Percentiles rank a stretch among this genome's conserved stretches.
Evolutionary conservation across 2,888 invertebrate genomes (phyloP).

Genomic region (Polyommatus iphigenia): DNA sequence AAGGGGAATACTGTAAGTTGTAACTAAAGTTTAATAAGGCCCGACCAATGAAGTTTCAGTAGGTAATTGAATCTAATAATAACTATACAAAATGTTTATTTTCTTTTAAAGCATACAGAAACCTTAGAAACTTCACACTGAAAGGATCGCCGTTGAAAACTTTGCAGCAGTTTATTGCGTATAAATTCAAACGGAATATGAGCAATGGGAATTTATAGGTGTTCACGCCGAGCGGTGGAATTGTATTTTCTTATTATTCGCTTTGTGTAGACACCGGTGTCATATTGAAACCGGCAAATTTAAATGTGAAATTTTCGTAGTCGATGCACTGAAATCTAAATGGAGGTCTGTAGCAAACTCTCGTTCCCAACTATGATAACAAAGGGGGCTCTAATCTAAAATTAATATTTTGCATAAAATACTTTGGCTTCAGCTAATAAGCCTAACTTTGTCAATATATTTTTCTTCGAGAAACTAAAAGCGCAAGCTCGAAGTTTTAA

Average conservation of each 20-base stretch:
- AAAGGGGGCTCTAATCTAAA: neutral
- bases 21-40: neutral
- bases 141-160: neutral
- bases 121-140: neutral
- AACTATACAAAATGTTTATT: neutral
- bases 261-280: neutral
- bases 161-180: conserved; percentile 2
- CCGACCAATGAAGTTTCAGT: neutral
- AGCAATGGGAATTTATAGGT: conserved; percentile 23
- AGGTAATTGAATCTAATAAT: neutral
- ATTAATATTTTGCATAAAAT: conserved; percentile 1
- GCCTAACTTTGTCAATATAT: conserved; percentile 6
- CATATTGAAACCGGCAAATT: neutral
- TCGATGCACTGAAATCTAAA: neutral
- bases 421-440: neutral
- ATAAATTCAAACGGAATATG: conserved; percentile 20
- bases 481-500: conserved; percentile 2
- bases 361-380: neutral
- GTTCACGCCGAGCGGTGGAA: conserved; percentile 17
- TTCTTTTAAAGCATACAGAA: neutral
- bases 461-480: conserved; percentile 15
- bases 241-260: neutral
- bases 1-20: neutral
- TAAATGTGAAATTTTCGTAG: neutral
- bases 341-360: neutral